phyloP scores from a whole-genome alignment of 2,797 vertebrate species.

The Macropodus opercularis region DNA sequence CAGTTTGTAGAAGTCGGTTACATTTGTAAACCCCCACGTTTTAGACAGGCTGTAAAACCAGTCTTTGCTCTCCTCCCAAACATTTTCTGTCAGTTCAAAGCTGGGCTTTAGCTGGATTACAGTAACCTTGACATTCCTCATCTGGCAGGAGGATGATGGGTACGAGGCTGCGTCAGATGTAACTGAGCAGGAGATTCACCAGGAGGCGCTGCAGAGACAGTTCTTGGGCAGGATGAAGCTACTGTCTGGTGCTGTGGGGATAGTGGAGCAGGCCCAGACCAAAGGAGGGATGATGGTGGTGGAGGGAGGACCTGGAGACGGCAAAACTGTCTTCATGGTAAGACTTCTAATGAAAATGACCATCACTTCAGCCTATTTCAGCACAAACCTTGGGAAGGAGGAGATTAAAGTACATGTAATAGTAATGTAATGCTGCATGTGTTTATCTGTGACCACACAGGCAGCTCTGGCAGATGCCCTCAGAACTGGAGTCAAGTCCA shows the following conservation, averaged over 20 bases:
- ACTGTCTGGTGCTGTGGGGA: conserved; percentile 57
- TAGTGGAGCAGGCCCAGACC: conserved; percentile 63
- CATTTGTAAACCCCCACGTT: too few relatives aligned
- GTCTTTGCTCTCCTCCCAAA: too few relatives aligned
- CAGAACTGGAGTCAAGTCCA: conserved; percentile 50
- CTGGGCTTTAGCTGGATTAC: neutral
- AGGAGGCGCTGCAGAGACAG: conserved; percentile 76
- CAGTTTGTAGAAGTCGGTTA: conserved; percentile 81
- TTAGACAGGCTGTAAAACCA: too few relatives aligned
- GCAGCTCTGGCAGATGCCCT: conserved; percentile 85
- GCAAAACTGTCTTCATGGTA: conserved; percentile 92
- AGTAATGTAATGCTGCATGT: neutral
- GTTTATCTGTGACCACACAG: conserved; percentile 58
- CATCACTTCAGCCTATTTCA: too few relatives aligned
- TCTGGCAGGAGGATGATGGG: conserved; percentile 77
- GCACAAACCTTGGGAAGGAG: too few relatives aligned
- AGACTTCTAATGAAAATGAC: too few relatives aligned
- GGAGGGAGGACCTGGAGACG: conserved; percentile 81
- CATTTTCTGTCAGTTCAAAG: neutral
- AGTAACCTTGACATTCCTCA: conserved; percentile 22
- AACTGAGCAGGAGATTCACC: conserved; percentile 81
- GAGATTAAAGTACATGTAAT: too few relatives aligned
- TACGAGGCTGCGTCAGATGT: conserved; percentile 46
- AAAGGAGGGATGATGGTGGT: conserved; percentile 82
- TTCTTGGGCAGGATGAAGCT: conserved; percentile 81